A percentile compares a stretch with the other conserved stretches of the same genome.
Evolutionary conservation across 2,113 vertebrate species (phyloP).

Genomic region (Gymnorhina tibicen): DNA sequence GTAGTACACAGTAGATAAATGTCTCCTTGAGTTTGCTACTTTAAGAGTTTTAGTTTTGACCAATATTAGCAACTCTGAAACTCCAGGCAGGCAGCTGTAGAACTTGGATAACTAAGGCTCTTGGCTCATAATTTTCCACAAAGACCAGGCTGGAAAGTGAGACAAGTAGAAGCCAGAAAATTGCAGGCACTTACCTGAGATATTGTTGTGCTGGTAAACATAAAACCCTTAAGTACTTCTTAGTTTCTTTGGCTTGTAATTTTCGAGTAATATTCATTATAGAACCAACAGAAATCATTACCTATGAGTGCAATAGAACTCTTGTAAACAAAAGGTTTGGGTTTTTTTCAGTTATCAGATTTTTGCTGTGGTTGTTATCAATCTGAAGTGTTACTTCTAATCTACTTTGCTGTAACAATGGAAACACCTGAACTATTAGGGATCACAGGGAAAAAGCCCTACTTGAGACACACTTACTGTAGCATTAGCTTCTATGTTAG

Average conservation of each 20-base stretch:
- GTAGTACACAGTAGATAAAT: not conserved
- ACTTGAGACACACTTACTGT: not conserved
- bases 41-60: not conserved
- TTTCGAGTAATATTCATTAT: not conserved
- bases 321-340: not conserved
- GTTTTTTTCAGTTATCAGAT: not conserved
- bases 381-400: not conserved
- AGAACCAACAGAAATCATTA: not conserved
- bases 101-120: not conserved
- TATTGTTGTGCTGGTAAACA: not conserved
- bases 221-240: not conserved
- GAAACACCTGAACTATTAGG: not conserved
- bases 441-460: not conserved
- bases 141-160: not conserved
- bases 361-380: not conserved
- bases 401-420: not conserved
- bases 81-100: not conserved
- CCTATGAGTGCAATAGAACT: not conserved
- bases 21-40: not conserved
- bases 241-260: not conserved
- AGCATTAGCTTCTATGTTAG: not conserved
- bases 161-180: conserved; percentile 1
- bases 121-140: not conserved
- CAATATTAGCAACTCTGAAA: not conserved
- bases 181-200: not conserved